Base-by-base conservation (phyloP, 2,888 invertebrate genomes). In the Conomelus anceps region DNA sequence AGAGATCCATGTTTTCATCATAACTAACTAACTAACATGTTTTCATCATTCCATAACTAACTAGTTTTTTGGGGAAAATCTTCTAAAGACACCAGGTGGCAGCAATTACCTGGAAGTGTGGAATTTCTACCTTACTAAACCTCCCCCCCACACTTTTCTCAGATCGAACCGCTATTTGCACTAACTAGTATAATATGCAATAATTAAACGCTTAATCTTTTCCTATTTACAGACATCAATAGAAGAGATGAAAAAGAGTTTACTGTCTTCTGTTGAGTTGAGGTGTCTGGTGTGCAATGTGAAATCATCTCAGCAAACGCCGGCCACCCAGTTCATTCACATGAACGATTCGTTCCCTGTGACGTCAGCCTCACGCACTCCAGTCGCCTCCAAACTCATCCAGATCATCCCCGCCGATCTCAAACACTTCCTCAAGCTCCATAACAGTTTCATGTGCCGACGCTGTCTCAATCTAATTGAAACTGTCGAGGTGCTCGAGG, bases 401-500 rank as follows among this genome's bases (percentile, higher is more conserved):
- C 89, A 91, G 88, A 90, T 91, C 22, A 89, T 91, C 22, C 90
- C 91, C 20, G 88, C 89, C 34, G 91, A 91, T 26, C 86, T 90
- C 22, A 90, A 90, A 29, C 90, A 89, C 26, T 90, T 89, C 84
- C 87, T 91, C 22, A 90, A 91, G 89, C 88, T 90, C 26, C 90
- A 90, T 63, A 90, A 90, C 29, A 90, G 88, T 87, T 90, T 90
- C 90, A 91, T 94, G 22, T 93, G 93, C 89, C 92, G 92, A 90
- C 92, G 93, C 88, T 94, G 94, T 91, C 92, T 94, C 90, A 92
- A 92, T 29, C 91, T 93, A 23, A 92, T 94, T 20, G 93, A 93
- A 90, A 93, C 93, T 3, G 93, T 93, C 17, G 94, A 94, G 91
- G 93, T 93, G 90, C 92, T 94, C 85, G 93, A 93, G 91, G 89